Evolutionary conservation across 2,888 invertebrate species (phyloP).

Genomic region (Neria commutata): DNA sequence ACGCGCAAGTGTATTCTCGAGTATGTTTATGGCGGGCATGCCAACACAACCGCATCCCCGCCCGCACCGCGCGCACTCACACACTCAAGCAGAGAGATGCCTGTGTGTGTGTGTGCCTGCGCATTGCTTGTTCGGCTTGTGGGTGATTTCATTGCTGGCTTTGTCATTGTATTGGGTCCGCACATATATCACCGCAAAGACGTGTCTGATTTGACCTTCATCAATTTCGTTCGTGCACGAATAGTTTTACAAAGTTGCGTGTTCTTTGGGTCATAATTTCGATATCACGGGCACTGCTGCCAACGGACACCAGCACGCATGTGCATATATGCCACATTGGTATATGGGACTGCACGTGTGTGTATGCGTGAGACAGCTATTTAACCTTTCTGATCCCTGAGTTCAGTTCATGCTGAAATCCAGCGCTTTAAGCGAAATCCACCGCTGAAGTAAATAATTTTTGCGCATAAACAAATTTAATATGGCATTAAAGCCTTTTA

Average conservation of each 20-base stretch:
- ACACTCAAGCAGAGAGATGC: too few relatives aligned
- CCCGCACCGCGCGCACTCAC: too few relatives aligned
- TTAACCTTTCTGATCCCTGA: too few relatives aligned
- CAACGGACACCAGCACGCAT: not conserved
- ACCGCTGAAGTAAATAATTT: too few relatives aligned
- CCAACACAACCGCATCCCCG: constrained; percentile 12
- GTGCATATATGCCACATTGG: not conserved
- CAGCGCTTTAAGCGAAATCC: too few relatives aligned
- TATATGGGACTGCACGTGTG: too few relatives aligned
- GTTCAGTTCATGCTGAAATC: too few relatives aligned
- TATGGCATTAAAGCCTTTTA: too few relatives aligned
- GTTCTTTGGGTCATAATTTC: constrained; percentile 2
- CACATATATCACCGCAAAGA: constrained; percentile 48
- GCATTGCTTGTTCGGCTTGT: constrained; percentile 9
- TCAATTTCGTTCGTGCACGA: constrained; percentile 45
- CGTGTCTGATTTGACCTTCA: constrained; percentile 47
- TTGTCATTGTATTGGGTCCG: constrained; percentile 36
- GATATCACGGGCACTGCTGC: too few relatives aligned
- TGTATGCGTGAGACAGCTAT: too few relatives aligned
- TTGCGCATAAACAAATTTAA: too few relatives aligned
- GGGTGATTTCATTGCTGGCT: not conserved
- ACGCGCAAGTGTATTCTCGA: constrained; percentile 40
- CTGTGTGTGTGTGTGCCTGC: constrained; percentile 20
- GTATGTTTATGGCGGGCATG: constrained; percentile 37
- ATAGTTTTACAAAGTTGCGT: constrained; percentile 26